These are phyloP conservation scores for Desmophyllum pertusum DNA, from an alignment of 92 coral and sea anemone species.

Conservation along the genomic window DNA sequence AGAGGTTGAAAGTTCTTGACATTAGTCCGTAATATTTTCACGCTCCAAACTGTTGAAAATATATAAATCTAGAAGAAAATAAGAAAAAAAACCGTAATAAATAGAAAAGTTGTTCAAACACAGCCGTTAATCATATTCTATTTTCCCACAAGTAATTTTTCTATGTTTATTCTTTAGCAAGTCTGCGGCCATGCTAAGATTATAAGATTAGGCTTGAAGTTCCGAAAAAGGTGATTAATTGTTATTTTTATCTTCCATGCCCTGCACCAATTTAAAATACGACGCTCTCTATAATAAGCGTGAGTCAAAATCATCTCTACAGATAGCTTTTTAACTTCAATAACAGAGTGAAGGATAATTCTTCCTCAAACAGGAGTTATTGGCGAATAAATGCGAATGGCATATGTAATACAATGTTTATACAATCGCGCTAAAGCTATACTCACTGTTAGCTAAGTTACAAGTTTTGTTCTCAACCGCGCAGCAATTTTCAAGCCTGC, in stretches of 20 bases:
- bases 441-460: neutral
- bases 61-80: too few species aligned
- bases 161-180: neutral
- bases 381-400: neutral
- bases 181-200: neutral
- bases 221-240: neutral
- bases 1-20: too few species aligned
- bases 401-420: neutral
- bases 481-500: neutral
- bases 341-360: neutral
- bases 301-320: neutral
- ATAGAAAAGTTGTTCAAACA: constrained; percentile 15
- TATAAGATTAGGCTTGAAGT: neutral
- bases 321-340: neutral
- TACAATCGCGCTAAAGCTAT: neutral
- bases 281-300: neutral
- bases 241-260: neutral
- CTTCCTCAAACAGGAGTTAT: neutral
- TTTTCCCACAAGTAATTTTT: constrained; percentile 28
- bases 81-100: too few species aligned
- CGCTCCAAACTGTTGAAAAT: too few species aligned
- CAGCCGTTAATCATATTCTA: constrained; percentile 1
- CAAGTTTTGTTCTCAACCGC: neutral
- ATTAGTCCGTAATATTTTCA: too few species aligned
- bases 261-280: neutral